Conservation (phyloP, 2,797 vertebrate genomes). For the Anolis apletophallus region DNA sequence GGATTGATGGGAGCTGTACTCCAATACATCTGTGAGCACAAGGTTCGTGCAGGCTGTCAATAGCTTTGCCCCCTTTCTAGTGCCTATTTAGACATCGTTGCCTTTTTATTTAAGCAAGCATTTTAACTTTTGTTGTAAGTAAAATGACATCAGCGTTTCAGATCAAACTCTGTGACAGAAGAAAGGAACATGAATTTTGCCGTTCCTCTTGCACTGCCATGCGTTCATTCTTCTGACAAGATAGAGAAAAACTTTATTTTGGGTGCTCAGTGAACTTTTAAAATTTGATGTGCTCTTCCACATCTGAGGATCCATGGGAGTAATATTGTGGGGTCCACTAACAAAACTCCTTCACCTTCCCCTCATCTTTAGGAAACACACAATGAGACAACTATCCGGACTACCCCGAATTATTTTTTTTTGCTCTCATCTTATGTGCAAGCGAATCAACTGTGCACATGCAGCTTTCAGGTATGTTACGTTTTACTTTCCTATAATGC, state of each 20-base stretch:
- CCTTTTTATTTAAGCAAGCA: conserved; percentile 23
- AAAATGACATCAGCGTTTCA: conserved; percentile 27
- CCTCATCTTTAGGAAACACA: background rate
- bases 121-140: background rate
- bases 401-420: conserved; percentile 52
- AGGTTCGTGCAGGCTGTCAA: background rate
- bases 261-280: background rate
- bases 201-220: background rate
- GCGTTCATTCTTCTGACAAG: background rate
- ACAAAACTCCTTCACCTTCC: background rate
- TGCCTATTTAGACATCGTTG: conserved; percentile 18
- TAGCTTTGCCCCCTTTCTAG: background rate
- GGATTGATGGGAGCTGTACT: too few relatives aligned
- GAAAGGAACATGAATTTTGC: background rate
- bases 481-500: conserved; percentile 60
- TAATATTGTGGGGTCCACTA: background rate
- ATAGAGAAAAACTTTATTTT: background rate
- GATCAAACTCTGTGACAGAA: background rate
- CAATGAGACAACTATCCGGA: conserved; percentile 15
- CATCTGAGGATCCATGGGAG: background rate
- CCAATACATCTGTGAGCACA: too few relatives aligned
- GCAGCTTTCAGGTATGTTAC: conserved; percentile 59
- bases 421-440: conserved; percentile 73
- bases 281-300: background rate
- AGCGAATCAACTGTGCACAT: conserved; percentile 57